Evolutionary conservation across 2,113 vertebrate species (phyloP), one percentile per base, ranked within the genome.

Genomic region (Pseudorhombus dupliciocellatus): DNA sequence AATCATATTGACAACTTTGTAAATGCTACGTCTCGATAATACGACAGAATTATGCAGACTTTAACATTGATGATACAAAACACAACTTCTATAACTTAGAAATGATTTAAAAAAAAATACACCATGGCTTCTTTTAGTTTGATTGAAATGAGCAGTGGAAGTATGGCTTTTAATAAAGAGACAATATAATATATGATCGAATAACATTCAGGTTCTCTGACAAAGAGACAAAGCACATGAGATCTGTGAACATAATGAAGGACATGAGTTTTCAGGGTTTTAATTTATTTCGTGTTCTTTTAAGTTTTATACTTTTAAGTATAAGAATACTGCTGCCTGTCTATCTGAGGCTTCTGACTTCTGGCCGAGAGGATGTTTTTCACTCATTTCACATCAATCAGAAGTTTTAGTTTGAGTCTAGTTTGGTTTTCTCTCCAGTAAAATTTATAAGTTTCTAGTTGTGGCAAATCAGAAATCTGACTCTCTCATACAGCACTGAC

Each of bases 111-210:
- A 66, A 66, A 79, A 34, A 64, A 26, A 71, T 1, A 71, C 34
- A 80, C 9, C 60, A 75, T 83, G 80, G 77, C 77, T 85, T 76
- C 20, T 70, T 75, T 79, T 42, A 79, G 78, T 74, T 70, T 62
- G 77, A 79, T 46, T 80, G 71, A 85, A 80, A 85, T 75, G 57
- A 84, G 66, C 73, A 77, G 67, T 79, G 71, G 71, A 74, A 53
- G 42, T 82, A 73, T 85, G 80, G 80, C 83, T 88, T 87, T 80
- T 34, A 64, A 81, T 60, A 56, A 65, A 73, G 57, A 84, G 56
- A 79, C 66, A 53, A 25, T 64, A 73, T 70, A 20, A 57, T 56
- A 83, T 22, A 84, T 69, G 73, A 76, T 11, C 18, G 66, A 66
- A 66, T 28, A 59, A 67, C 15, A 40, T 76, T 75, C 7, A 71